Percentiles rank a stretch among this genome's conserved stretches.
Conservation (phyloP, 2,888 invertebrate genomes). For the Dolichopus griseipennis region DNA sequence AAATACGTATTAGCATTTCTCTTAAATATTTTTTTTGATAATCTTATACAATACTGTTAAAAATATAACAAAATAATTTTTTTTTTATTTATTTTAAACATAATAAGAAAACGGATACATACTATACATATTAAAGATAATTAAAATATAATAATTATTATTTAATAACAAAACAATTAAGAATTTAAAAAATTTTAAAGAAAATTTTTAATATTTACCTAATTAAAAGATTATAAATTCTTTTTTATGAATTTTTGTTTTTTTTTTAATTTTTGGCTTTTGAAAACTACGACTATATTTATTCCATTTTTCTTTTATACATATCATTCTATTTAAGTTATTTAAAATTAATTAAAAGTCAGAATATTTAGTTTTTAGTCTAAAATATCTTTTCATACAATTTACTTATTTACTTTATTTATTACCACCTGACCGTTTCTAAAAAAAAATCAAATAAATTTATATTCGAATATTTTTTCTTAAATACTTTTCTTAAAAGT, state of each 20-base stretch:
- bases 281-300: slow-evolving; percentile 7
- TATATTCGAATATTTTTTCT: no score
- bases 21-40: no score
- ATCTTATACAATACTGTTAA: no score
- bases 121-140: background rate
- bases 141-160: background rate
- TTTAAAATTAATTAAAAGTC: background rate
- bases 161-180: no score
- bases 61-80: no score
- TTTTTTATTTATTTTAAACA: no score
- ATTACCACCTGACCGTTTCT: background rate
- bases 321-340: background rate
- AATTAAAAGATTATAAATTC: no score
- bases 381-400: background rate
- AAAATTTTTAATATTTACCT: background rate
- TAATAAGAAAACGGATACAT: background rate
- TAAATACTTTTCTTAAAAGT: no score
- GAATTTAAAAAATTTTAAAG: background rate
- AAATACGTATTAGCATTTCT: no score
- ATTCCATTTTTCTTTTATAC: background rate
- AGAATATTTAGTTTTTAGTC: background rate
- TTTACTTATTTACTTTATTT: background rate
- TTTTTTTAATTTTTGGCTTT: slow-evolving; percentile 2
- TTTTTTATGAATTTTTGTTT: background rate
- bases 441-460: no score